Evolutionary conservation across 2,113 vertebrate genomes (phyloP), one percentile per base, ranked within the genome.

Genomic region (Leptodactylus fuscus): DNA sequence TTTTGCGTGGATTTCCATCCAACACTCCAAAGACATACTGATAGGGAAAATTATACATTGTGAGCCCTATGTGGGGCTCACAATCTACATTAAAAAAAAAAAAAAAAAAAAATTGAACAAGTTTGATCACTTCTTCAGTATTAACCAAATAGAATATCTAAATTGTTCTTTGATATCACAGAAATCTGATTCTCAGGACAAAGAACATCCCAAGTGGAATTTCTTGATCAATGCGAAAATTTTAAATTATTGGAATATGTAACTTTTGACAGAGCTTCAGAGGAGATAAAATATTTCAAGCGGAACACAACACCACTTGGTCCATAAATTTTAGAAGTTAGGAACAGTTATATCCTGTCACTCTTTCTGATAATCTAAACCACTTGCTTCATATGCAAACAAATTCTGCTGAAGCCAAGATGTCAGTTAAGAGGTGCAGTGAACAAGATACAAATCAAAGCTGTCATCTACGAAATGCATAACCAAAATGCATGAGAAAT

Each of bases 241-340:
- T 38, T 55, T 18, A 20, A 70, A 44, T 71, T 75, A 80, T 85
- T n/a, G n/a, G n/a, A n/a, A n/a, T 85, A 80, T 80, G 46, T 44
- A 85, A 71, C 48, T 24, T 71, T 85, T 85, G 83, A 85, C 46
- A 38, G 49, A 22, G 38, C 83, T 58, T 85, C 76, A 85, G 46
- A 71, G 60, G 24, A 85, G 2, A 49, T 77, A 85, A 70, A 34
- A 41, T 69, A 20, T 16, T 22, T 41, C 71, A 78, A 27, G 20
- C 24, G 12, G 36, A 34, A 27, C 58, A 65, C 62, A 71, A 55
- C 46, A 69, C 38, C 62, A 67, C 41, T 53, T 38, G 16, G 60
- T 80, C 41, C 60, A 44, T 32, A 69, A 36, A 80, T 53, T 32
- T 76, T 76, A 85, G 36, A 48, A 78, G 38, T 77, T 48, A 51